Base-by-base conservation (phyloP, 2,113 vertebrate genomes). In the Xiphophorus maculatus region DNA sequence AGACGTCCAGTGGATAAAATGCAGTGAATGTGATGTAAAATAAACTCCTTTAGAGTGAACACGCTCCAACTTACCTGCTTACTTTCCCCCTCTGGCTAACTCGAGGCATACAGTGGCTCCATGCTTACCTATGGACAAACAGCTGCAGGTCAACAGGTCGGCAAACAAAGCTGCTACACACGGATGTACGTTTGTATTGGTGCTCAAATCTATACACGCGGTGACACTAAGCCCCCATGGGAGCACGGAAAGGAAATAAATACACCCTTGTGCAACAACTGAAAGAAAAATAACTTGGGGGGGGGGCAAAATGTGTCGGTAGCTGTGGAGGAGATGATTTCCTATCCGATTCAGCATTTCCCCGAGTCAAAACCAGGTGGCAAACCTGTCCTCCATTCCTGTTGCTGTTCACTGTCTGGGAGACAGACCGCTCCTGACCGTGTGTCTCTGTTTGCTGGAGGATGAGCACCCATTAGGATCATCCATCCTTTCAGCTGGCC, bases 161-260 rank as follows among this genome's bases (percentile, higher is more conserved):
- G 80, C 83, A 88, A 88, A 89, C 88, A 90, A 85, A 76, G 77
- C 82, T 83, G 74, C n/a, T 74, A 69, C 69, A 66, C 64, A 14
- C 85, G 86, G 87, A 85, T 86, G 84, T 15, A 80, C 80, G 79
- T 81, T 61, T 4, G 15, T 61, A 76, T 2, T 15, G 28, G 40
- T 60, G 28, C 54, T 44, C 64, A 44, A 64, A 32, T 17, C 62
- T 4, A 14, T 13, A 68, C 66, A 63, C 74, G 66, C 19, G 0
- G 44, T 32, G n/a, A 62, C 65, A 54, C 28, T 61, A n/a, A 35
- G 63, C 35, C 71, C 69, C 63, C 32, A 30, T 33, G 60, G 63
- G 29, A 40, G 48, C 30, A 29, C 66, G 66, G 35, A 76, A 11
- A 19, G 40, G 30, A 66, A 73, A 77, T 63, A 82, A 71, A 83